Evolutionary conservation across 1,140 invertebrate species (phyloP), one percentile per base, ranked within the genome.

Genomic region (Drosophila orosa): DNA sequence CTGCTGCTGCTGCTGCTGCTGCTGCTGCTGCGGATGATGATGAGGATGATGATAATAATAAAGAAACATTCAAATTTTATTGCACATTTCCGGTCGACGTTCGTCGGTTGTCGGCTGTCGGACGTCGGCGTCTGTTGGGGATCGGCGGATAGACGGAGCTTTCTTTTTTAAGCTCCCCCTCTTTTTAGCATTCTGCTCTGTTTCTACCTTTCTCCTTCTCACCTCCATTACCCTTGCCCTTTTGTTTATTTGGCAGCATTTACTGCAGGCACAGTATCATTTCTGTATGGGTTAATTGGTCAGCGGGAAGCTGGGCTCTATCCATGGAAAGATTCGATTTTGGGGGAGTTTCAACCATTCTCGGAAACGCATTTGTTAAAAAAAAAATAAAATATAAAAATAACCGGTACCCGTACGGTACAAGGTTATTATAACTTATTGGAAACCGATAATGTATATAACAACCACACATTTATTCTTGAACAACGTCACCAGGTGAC

Each of bases 41-140:
- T 80, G 83, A 80, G 75, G 83, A 82, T 87, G 83, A 89, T 87
- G 83, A 87, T 87, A 89, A 86, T 86, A 86, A 87, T 87, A 87
- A 87, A 87, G 83, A 87, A 87, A 87, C 83, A 87, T 87, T 87
- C 83, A 89, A 89, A 91, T 90, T 89, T 91, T 91, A 91, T 91
- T 91, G 90, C 89, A 91, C 90, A 91, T 91, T 91, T 91, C 89
- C 89, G 89, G 89, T 83, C 89, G 84, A 65, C 60, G 71, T 63
- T 48, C 2, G 44, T 45, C 44, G 69, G 67, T 13, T 27, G 59
- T 45, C 24, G 68, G 63, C 15, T 35, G 72, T 59, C 60, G 59
- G 58, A 50, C 59, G 71, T 39, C 59, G 71, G 27, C 45, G 69
- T 58, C 44, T 35, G 72, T 67, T 76, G 73, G 73, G 73, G 73